Evolutionary conservation across 2,888 invertebrate species (phyloP).

Genomic region (Troides aeacus): DNA sequence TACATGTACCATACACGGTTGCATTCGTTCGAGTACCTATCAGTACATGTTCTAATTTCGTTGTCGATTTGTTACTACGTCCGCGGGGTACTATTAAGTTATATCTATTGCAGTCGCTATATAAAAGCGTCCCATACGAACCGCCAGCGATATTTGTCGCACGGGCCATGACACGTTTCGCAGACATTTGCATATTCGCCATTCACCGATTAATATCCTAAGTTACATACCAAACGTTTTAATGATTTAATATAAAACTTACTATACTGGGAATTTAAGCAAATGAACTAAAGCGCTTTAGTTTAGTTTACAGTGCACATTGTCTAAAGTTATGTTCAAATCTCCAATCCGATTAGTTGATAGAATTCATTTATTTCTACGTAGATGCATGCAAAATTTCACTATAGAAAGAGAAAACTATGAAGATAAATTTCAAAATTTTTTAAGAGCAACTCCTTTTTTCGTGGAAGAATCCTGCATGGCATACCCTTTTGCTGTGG

Average conservation of each 20-base stretch:
- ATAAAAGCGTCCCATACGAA: slow-evolving; percentile 5
- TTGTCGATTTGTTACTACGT: slow-evolving; percentile 7
- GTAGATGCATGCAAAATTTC: too few relatives aligned
- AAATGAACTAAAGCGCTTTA: not conserved
- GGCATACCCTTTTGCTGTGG: too few relatives aligned
- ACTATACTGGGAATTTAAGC: slow-evolving; percentile 21
- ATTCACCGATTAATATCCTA: slow-evolving; percentile 39
- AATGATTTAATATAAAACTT: slow-evolving; percentile 14
- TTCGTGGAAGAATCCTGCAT: too few relatives aligned
- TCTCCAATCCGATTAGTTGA: too few relatives aligned
- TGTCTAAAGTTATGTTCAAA: too few relatives aligned
- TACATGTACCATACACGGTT: not conserved
- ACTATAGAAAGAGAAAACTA: too few relatives aligned
- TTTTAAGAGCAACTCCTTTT: too few relatives aligned
- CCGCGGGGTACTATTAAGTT: slow-evolving; percentile 22
- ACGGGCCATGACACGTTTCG: slow-evolving; percentile 54
- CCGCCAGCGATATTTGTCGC: slow-evolving; percentile 25
- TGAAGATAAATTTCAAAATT: too few relatives aligned
- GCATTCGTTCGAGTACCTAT: slow-evolving; percentile 8
- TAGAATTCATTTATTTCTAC: too few relatives aligned
- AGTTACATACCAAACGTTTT: slow-evolving; percentile 23
- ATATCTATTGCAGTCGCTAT: slow-evolving; percentile 16
- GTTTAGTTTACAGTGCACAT: too few relatives aligned
- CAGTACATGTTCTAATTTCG: slow-evolving; percentile 9
- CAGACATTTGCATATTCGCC: slow-evolving; percentile 48